Percentiles rank a stretch among this genome's conserved stretches.
Evolutionary conservation across 2,113 vertebrate genomes (phyloP).

Genomic region (Paradoxurus hermaphroditus): DNA sequence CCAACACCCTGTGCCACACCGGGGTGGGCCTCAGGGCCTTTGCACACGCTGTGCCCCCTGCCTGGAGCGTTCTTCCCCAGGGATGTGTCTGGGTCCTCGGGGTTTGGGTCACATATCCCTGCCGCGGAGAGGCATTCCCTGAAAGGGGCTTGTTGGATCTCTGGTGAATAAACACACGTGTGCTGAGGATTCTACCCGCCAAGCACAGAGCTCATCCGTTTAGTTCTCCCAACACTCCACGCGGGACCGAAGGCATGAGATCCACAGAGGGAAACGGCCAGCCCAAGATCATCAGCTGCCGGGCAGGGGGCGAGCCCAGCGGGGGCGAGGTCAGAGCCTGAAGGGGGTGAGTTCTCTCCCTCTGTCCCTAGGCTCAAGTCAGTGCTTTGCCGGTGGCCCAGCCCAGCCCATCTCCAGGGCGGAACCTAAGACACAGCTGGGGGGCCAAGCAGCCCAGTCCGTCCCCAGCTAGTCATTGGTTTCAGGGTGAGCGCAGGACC

Average conservation of each 20-base stretch:
- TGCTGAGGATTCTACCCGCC: neutral
- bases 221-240: neutral
- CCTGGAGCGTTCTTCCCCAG: neutral
- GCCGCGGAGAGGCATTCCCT: neutral
- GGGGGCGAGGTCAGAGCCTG: neutral
- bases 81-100: neutral
- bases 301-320: neutral
- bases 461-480: neutral
- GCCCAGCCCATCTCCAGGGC: neutral
- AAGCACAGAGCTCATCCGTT: neutral
- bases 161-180: neutral
- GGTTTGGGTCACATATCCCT: neutral
- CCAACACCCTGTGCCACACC: neutral
- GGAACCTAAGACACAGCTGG: neutral
- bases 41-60: neutral
- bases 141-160: neutral
- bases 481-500: neutral
- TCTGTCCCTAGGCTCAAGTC: neutral
- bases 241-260: neutral
- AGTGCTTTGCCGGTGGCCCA: neutral
- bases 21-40: neutral
- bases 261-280: too few relatives aligned
- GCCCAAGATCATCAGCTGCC: neutral
- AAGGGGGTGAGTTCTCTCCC: neutral
- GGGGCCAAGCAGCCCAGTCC: neutral